Percentiles rank a stretch among this genome's conserved stretches.
phyloP scores from a whole-genome alignment of 1,140 invertebrate species.

The Drosophila ambigua region DNA sequence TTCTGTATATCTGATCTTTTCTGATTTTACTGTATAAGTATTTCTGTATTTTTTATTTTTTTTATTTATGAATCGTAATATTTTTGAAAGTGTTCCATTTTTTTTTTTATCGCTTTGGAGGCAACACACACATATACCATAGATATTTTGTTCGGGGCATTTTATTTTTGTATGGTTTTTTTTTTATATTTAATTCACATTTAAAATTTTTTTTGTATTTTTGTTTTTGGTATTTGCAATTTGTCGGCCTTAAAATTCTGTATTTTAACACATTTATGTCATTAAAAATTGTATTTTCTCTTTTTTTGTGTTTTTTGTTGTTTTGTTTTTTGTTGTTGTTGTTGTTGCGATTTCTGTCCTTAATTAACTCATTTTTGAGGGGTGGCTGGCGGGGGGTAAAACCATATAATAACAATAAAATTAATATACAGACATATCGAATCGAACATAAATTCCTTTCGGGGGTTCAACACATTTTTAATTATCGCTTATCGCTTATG shows the following conservation, averaged over 20 bases:
- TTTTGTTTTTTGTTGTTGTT: slow-evolving; percentile 3
- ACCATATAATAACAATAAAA: slow-evolving; percentile 13
- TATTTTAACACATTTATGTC: slow-evolving; percentile 44
- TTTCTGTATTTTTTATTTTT: slow-evolving; percentile 14
- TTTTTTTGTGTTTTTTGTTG: slow-evolving; percentile 43
- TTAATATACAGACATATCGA: slow-evolving; percentile 26
- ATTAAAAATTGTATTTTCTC: slow-evolving; percentile 64
- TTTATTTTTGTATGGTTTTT: slow-evolving; percentile 12
- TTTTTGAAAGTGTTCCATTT: slow-evolving; percentile 8
- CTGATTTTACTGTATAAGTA: slow-evolving; percentile 11
- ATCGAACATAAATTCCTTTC: slow-evolving; percentile 18
- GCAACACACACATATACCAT: too few relatives aligned
- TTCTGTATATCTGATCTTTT: too few relatives aligned
- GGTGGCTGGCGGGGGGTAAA: neutral
- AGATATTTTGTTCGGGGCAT: neutral
- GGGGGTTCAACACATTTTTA: slow-evolving; percentile 59
- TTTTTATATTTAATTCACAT: slow-evolving; percentile 35
- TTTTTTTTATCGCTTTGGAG: slow-evolving; percentile 3
- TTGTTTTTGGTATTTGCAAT: slow-evolving; percentile 35
- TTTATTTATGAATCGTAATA: slow-evolving; percentile 20
- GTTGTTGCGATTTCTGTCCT: slow-evolving; percentile 27
- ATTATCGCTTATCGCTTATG: slow-evolving; percentile 59
- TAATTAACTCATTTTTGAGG: slow-evolving; percentile 49
- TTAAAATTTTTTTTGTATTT: slow-evolving; percentile 2
- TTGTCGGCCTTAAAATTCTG: slow-evolving; percentile 63